Evolutionary conservation across 2,113 vertebrate species (phyloP).

Genomic region (Ciconia stormi): DNA sequence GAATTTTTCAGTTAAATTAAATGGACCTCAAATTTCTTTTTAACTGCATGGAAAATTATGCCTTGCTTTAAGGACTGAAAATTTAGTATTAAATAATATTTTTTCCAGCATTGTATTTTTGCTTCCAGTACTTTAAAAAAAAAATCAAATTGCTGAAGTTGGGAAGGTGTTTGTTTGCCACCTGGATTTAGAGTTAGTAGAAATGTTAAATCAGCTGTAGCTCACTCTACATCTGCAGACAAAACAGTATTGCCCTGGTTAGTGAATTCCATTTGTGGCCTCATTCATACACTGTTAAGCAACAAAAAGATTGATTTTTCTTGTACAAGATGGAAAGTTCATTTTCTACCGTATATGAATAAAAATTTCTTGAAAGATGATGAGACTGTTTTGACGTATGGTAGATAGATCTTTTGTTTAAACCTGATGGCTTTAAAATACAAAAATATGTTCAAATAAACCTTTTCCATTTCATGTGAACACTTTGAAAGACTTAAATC

Average conservation of each 20-base stretch:
- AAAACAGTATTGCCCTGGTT: neutral
- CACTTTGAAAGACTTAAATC: neutral
- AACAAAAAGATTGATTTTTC: constrained; percentile 1
- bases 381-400: neutral
- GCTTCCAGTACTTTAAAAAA: neutral
- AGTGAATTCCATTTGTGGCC: neutral
- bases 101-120: neutral
- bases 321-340: neutral
- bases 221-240: neutral
- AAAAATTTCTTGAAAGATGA: neutral
- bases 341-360: neutral
- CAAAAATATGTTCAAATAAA: neutral
- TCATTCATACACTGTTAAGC: neutral
- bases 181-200: neutral
- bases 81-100: neutral
- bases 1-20: neutral
- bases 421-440: neutral
- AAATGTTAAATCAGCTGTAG: constrained; percentile 2
- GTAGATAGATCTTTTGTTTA: neutral
- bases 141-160: neutral
- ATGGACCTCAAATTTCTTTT: neutral
- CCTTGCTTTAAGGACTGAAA: neutral
- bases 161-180: neutral
- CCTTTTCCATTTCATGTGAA: neutral
- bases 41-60: neutral